Conservation (phyloP, 2,888 invertebrate genomes). For the Drosophila leonis region DNA sequence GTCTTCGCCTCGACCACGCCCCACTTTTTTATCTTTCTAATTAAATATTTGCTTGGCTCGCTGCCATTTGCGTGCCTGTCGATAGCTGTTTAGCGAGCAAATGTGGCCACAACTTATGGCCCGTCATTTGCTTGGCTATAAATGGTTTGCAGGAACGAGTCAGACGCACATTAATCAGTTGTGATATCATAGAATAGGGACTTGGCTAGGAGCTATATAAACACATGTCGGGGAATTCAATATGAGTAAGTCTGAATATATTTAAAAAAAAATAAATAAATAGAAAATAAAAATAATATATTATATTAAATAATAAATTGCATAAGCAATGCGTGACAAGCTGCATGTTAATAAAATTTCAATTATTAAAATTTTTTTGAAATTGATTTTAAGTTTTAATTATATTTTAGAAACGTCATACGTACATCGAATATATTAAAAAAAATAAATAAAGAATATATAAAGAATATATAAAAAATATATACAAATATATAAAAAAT, state of each 20-base stretch:
- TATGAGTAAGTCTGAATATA: too few species aligned
- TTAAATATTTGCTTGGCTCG: slow-evolving; percentile 43
- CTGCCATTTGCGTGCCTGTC: slow-evolving; percentile 49
- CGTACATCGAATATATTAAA: too few species aligned
- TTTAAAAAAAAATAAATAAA: neutral
- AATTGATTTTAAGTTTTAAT: too few species aligned
- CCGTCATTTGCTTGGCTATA: slow-evolving; percentile 1
- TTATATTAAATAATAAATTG: too few species aligned
- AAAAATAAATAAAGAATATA: too few species aligned
- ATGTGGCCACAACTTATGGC: slow-evolving; percentile 31
- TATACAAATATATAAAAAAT: too few species aligned
- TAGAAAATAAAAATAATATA: too few species aligned
- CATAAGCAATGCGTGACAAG: too few species aligned
- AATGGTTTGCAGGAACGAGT: slow-evolving; percentile 27
- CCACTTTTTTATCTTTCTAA: slow-evolving; percentile 17
- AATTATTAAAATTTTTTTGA: too few species aligned
- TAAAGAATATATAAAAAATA: too few species aligned
- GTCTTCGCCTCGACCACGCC: slow-evolving; percentile 2
- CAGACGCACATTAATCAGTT: slow-evolving; percentile 36
- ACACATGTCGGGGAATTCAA: neutral
- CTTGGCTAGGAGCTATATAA: neutral
- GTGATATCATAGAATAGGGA: neutral
- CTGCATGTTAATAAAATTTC: too few species aligned
- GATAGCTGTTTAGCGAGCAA: slow-evolving; percentile 23
- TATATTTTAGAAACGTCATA: too few species aligned